Evolutionary conservation across 2,888 invertebrate genomes (phyloP).

Genomic region (Epicampocera succincta): DNA sequence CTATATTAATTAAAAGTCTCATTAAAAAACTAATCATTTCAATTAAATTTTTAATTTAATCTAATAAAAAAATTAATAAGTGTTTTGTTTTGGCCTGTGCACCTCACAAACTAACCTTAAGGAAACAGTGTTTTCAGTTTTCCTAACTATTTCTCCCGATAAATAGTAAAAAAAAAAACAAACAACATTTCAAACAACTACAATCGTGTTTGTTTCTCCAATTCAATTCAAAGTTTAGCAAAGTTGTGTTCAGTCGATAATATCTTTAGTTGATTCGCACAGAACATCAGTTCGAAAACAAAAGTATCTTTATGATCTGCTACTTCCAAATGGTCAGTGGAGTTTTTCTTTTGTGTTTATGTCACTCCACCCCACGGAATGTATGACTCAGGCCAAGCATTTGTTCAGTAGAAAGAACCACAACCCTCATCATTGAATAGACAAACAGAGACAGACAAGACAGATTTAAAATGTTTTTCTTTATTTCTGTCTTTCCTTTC

Average conservation of each 20-base stretch:
- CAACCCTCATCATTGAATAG: conserved; percentile 61
- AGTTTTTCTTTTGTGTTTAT: background rate
- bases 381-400: conserved; percentile 13
- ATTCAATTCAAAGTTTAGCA: no score
- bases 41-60: no score
- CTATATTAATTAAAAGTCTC: no score
- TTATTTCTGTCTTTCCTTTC: background rate
- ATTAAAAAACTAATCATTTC: no score
- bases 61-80: no score
- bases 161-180: no score
- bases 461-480: conserved; percentile 40
- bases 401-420: conserved; percentile 27
- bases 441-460: conserved; percentile 27
- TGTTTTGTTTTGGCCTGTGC: no score
- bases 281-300: conserved; percentile 1
- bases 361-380: conserved; percentile 11
- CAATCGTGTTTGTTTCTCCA: no score
- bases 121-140: no score
- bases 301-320: conserved; percentile 33
- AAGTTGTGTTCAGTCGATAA: conserved; percentile 11
- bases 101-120: no score
- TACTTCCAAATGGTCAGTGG: conserved; percentile 48
- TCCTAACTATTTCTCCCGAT: no score
- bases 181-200: no score
- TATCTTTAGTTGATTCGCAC: conserved; percentile 3